Evolutionary conservation across 1,140 invertebrate species (phyloP).

Genomic region (Drosophila jambulina): DNA sequence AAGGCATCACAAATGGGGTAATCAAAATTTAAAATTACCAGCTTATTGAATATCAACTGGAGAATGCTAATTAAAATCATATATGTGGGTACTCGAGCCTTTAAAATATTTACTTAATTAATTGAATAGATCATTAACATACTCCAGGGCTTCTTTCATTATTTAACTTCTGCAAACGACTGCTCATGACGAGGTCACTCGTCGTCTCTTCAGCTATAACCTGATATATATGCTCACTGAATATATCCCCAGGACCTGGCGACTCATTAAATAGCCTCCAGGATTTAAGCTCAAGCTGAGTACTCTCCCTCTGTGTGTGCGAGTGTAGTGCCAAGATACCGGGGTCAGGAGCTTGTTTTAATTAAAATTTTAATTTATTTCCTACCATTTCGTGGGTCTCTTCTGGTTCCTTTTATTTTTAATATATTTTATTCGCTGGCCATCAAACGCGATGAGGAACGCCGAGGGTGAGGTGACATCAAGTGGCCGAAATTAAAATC

Average conservation of each 20-base stretch:
- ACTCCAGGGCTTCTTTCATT: background rate
- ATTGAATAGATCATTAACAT: background rate
- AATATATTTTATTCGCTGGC: conserved; percentile 21
- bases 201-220: background rate
- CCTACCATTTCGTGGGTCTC: conserved; percentile 2
- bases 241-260: conserved; percentile 8
- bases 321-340: conserved; percentile 28
- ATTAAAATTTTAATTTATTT: conserved; percentile 82
- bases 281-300: conserved; percentile 41
- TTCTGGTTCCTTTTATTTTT: background rate
- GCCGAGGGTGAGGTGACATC: conserved; percentile 31
- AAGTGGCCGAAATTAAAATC: conserved; percentile 78
- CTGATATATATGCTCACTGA: background rate
- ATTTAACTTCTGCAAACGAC: background rate
- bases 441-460: conserved; percentile 19
- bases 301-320: conserved; percentile 1
- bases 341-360: conserved; percentile 71
- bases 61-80: background rate
- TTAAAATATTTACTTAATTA: background rate
- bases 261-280: conserved; percentile 60
- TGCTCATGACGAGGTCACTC: background rate
- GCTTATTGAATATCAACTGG: background rate
- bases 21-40: background rate
- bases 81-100: background rate
- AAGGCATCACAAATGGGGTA: background rate